A percentile compares a stretch with the other conserved stretches of the same genome.
Conservation (phyloP, 2,797 vertebrate genomes). For the Sylvilagus floridanus region DNA sequence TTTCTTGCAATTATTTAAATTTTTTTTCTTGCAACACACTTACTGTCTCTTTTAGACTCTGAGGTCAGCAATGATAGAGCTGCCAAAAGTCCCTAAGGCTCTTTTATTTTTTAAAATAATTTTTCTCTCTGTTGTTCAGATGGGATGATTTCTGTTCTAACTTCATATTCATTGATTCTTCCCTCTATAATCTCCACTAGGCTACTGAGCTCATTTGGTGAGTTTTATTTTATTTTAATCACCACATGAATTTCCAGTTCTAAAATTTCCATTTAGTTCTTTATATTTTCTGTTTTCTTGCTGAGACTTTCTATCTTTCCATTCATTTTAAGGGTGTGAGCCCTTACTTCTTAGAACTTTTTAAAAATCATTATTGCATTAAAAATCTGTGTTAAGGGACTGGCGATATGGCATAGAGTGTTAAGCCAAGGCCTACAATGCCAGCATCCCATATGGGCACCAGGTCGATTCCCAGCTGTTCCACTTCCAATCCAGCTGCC, state of each 20-base stretch:
- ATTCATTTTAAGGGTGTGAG: neutral
- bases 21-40: neutral
- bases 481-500: too few relatives aligned
- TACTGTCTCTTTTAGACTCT: neutral
- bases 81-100: neutral
- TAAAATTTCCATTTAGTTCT: conserved; percentile 26
- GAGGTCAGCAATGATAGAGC: neutral
- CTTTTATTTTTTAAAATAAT: neutral
- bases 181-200: neutral
- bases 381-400: neutral
- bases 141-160: conserved; percentile 5
- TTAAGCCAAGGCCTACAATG: too few relatives aligned
- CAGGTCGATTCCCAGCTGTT: too few relatives aligned
- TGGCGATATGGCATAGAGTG: too few relatives aligned
- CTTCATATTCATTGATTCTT: neutral
- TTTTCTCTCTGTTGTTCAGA: neutral
- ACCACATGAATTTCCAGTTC: conserved; percentile 14
- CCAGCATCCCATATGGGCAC: too few relatives aligned
- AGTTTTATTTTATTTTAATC: neutral
- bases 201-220: neutral
- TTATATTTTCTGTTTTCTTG: neutral
- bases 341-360: conserved; percentile 2
- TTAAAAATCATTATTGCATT: neutral
- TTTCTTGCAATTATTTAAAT: conserved; percentile 40
- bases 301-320: neutral